Evolutionary conservation across 2,888 invertebrate species (phyloP).

Genomic region (Pollenia amentaria): DNA sequence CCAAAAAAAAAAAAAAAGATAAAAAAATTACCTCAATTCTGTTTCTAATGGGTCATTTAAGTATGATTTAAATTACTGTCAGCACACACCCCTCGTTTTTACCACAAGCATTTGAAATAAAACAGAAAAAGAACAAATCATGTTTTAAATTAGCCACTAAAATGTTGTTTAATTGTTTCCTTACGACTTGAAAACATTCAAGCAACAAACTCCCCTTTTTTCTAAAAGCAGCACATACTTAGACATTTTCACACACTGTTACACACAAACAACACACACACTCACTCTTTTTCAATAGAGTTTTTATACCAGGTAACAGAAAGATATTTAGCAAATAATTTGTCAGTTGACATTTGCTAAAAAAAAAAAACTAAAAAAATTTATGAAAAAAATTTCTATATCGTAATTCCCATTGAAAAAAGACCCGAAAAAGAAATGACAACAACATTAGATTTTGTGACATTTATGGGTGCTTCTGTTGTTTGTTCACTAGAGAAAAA

Average conservation of each 20-base stretch:
- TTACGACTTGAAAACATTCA: slow-evolving; percentile 19
- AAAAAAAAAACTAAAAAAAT: slow-evolving; percentile 29
- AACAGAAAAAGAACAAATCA: slow-evolving; percentile 31
- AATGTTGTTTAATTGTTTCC: slow-evolving; percentile 64
- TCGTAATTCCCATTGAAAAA: slow-evolving; percentile 26
- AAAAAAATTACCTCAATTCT: slow-evolving; percentile 14
- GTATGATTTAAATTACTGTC: slow-evolving; percentile 1
- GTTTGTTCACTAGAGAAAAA: slow-evolving; percentile 30
- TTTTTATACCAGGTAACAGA: slow-evolving; percentile 63
- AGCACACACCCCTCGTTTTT: slow-evolving; percentile 25
- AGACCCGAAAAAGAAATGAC: slow-evolving; percentile 13
- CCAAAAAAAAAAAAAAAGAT: not conserved
- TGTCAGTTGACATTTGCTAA: slow-evolving; percentile 46
- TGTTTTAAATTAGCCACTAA: slow-evolving; percentile 62
- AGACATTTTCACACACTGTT: slow-evolving; percentile 20
- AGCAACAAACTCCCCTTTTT: slow-evolving; percentile 44
- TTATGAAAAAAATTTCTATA: slow-evolving; percentile 30
- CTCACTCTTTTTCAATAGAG: not conserved
- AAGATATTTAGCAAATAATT: slow-evolving; percentile 66
- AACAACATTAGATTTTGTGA: slow-evolving; percentile 59
- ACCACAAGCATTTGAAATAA: slow-evolving; percentile 15
- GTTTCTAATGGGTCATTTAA: slow-evolving; percentile 33
- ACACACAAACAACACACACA: not conserved
- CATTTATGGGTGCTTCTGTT: slow-evolving; percentile 72
- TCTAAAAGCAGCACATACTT: not conserved